phyloP scores from a whole-genome alignment of 2,113 vertebrate genomes.

The Lophochroa leadbeateri region DNA sequence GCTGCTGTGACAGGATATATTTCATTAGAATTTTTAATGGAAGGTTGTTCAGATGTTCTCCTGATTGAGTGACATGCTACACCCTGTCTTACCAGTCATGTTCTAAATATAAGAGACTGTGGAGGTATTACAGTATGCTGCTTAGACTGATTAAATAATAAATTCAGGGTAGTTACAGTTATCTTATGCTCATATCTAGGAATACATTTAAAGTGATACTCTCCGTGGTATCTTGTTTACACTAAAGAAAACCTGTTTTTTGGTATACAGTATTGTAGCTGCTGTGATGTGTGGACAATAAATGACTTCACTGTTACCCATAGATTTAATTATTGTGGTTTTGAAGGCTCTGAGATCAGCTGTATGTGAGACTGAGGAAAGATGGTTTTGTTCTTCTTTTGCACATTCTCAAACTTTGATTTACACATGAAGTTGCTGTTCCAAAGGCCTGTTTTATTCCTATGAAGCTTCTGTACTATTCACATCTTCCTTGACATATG shows the following conservation, averaged over 20 bases:
- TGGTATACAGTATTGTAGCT: neutral
- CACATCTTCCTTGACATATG: conserved; percentile 33
- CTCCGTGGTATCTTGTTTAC: neutral
- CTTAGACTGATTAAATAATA: conserved; percentile 1
- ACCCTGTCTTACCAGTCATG: neutral
- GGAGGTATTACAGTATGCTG: neutral
- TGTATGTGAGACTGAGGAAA: neutral
- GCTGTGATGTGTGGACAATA: neutral
- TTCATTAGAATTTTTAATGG: conserved; percentile 55
- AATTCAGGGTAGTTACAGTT: neutral
- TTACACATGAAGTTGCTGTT: neutral
- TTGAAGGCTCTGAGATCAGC: neutral
- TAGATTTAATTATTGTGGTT: neutral
- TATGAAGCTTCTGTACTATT: neutral
- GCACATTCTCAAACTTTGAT: neutral
- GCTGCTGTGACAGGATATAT: conserved; percentile 51
- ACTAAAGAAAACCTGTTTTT: neutral
- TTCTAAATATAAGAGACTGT: neutral
- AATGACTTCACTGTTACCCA: neutral
- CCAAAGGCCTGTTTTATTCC: neutral
- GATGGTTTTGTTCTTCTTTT: neutral
- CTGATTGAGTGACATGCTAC: conserved; percentile 32
- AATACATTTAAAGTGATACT: neutral
- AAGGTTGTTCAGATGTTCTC: conserved; percentile 17
- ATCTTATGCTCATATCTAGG: neutral